Evolutionary conservation across 2,113 vertebrate species (phyloP), one percentile per base, ranked within the genome.

Genomic region (Forbesichthys agassizii): DNA sequence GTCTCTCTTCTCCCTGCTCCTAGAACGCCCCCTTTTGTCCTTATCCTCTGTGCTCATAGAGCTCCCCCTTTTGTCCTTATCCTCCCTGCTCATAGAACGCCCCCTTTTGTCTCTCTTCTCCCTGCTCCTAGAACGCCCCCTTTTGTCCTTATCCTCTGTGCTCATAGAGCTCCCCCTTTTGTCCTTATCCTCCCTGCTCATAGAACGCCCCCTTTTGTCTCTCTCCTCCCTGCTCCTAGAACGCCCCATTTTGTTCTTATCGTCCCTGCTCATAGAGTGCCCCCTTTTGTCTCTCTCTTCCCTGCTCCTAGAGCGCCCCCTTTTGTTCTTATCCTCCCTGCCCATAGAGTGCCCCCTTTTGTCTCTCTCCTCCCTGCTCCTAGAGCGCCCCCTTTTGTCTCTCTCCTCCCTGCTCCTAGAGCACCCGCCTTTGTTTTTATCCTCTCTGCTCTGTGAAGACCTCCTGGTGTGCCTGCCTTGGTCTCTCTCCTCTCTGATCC

Each of bases 171-270:
- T 14, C 57, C 75, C 66, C 36, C 33, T 16, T 0, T 66, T 13
- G 71, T 66, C 20, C 5, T 64, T 56, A 0, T 12, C 9, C 3
- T 33, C 56, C 33, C 56, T 33, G 27, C 56, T 58, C 14, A 3
- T 11, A 12, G 82, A 75, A 2, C 48, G 3, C 61, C 63, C 66
- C 13, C 65, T n/a, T 60, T 63, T 80, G 16, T 76, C 75, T 18
- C 7, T 16, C 2, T 73, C 0, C 0, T 84, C 79, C 48, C 12
- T 48, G 48, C 84, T 88, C 14, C 66, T 82, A 0, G 83, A 84
- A 0, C 65, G 68, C n/a, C 51, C 73, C 3, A 16, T 47, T 51
- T 33, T 55, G 18, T 60, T 63, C 27, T 11, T 74, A 33, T 53
- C 82, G 36, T 76, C 75, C 0, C 13, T 53, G 18, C 36, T 66